Conservation (phyloP, 2,113 vertebrate species). For the Xiphias gladius region DNA sequence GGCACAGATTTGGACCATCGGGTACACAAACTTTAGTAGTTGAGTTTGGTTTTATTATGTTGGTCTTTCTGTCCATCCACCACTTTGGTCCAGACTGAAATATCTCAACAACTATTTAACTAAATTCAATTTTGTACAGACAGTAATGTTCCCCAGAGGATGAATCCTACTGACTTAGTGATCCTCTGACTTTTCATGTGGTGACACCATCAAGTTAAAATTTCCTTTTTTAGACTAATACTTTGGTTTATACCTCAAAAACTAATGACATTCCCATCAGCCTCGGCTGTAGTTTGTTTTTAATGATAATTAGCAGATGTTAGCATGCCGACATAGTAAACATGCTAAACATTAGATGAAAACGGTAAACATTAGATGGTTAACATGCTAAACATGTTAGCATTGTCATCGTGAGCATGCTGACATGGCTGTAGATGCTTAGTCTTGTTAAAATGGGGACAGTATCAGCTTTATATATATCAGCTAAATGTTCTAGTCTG, state of each 20-base stretch:
- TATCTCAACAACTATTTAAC: not conserved
- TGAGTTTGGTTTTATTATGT: not conserved
- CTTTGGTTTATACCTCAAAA: not conserved
- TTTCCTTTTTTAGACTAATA: no score
- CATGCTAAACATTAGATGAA: no score
- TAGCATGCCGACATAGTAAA: not conserved
- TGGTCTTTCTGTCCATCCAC: not conserved
- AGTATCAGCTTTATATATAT: conserved; percentile 3
- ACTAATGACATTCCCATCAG: not conserved
- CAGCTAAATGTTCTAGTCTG: not conserved
- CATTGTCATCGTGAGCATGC: not conserved
- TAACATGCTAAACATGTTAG: not conserved
- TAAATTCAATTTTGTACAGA: not conserved
- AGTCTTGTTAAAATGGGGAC: not conserved
- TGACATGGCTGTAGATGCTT: not conserved
- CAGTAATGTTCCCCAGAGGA: not conserved
- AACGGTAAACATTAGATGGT: not conserved
- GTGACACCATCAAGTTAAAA: not conserved
- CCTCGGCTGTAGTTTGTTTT: not conserved
- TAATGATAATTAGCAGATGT: not conserved
- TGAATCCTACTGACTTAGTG: not conserved
- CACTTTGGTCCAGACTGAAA: not conserved
- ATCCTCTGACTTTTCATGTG: not conserved
- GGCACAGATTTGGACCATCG: not conserved
- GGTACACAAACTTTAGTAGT: not conserved